phyloP scores from a whole-genome alignment of 2,113 vertebrate species.

The zebrafish (Danio rerio) region GRCz12tu NC_133189.1:38321001-38321500 shows the following conservation, averaged over 20 bases:
- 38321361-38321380: slow-evolving; percentile 71
- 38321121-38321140: slow-evolving; percentile 26
- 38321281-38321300: slow-evolving; percentile 56
- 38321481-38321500: slow-evolving; percentile 53
- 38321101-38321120: slow-evolving; percentile 20
- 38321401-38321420: slow-evolving; percentile 78
- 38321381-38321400: slow-evolving; percentile 75
- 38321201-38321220: slow-evolving; percentile 60
- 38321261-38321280: slow-evolving; percentile 37
- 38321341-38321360: slow-evolving; percentile 64
- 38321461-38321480: slow-evolving; percentile 53
- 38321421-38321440: slow-evolving; percentile 18
- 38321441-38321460: slow-evolving; percentile 53
- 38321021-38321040: slow-evolving; percentile 22
- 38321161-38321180: slow-evolving; percentile 41
- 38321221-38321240: slow-evolving; percentile 63
- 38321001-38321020: slow-evolving; percentile 36
- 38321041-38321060: slow-evolving; percentile 11
- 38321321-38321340: slow-evolving; percentile 64
- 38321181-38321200: slow-evolving; percentile 31
- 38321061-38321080: slow-evolving; percentile 27
- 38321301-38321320: slow-evolving; percentile 67
- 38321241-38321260: slow-evolving; percentile 55
- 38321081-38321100: neutral
- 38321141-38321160: slow-evolving; percentile 43